phyloP scores from a whole-genome alignment of 2,113 vertebrate species.

The Notothenia rossii region DNA sequence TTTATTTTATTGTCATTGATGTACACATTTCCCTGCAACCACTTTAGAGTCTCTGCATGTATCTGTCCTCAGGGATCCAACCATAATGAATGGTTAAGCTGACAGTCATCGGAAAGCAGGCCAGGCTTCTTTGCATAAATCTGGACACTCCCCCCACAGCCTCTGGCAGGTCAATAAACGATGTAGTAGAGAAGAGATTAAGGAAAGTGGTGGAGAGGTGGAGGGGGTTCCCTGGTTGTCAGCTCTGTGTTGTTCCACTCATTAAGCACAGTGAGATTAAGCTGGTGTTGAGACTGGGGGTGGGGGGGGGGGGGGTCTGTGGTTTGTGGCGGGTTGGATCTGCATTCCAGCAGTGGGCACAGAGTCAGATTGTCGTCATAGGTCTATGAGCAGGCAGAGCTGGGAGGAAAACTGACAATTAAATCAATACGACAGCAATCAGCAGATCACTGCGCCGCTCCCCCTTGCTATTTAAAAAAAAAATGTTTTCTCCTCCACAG shows the following conservation, averaged over 20 bases:
- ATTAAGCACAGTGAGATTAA: constrained; percentile 71
- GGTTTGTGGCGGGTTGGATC: constrained; percentile 49
- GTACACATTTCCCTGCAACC: constrained; percentile 17
- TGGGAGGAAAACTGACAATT: constrained; percentile 70
- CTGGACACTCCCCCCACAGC: constrained; percentile 62
- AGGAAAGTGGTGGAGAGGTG: constrained; percentile 21
- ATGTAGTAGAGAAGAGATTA: constrained; percentile 52
- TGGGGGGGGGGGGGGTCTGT: constrained; percentile 33
- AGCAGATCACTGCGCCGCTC: constrained; percentile 57
- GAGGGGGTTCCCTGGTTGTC: constrained; percentile 61
- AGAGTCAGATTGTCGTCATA: constrained; percentile 57
- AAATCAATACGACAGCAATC: constrained; percentile 77
- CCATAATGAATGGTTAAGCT: constrained; percentile 69
- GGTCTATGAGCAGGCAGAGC: constrained; percentile 54
- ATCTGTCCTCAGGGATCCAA: constrained; percentile 53
- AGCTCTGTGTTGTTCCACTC: constrained; percentile 67
- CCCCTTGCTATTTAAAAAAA: constrained; percentile 30
- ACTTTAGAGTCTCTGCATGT: constrained; percentile 57
- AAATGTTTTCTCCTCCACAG: constrained; percentile 26
- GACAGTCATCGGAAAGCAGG: constrained; percentile 58
- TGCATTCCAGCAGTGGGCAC: constrained; percentile 41
- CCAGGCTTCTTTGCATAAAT: constrained; percentile 66
- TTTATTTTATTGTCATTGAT: constrained; percentile 12
- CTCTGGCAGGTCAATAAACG: constrained; percentile 70
- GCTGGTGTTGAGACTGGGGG: constrained; percentile 58